These are phyloP conservation scores for Cephus rjabovi DNA, from an alignment of 2,888 invertebrate species.

Conservation along the genomic window DNA sequence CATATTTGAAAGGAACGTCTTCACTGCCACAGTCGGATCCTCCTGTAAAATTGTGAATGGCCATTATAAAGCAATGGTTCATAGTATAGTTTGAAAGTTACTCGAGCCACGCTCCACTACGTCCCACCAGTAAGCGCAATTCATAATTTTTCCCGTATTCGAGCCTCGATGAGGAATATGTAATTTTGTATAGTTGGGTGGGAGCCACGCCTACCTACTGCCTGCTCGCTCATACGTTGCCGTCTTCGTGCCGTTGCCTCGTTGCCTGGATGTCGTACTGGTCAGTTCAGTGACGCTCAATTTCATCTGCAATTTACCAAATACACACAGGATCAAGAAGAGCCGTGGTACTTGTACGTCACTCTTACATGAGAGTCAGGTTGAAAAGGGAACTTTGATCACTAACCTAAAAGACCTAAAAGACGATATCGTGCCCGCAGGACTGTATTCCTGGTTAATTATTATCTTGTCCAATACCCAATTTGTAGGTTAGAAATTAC, in stretches of 20 bases:
- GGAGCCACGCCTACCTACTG: slow-evolving; percentile 6
- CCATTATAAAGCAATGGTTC: not conserved
- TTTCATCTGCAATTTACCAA: not conserved
- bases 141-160: slow-evolving; percentile 49
- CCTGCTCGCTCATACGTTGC: slow-evolving; percentile 23
- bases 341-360: not conserved
- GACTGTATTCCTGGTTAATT: not conserved
- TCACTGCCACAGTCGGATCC: not conserved
- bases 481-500: not conserved
- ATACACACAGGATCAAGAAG: not conserved
- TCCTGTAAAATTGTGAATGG: not conserved
- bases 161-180: slow-evolving; percentile 46
- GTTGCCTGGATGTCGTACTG: slow-evolving; percentile 9
- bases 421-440: not conserved
- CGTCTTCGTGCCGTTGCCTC: slow-evolving; percentile 21
- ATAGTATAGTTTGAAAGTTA: not conserved
- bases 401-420: not conserved
- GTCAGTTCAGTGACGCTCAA: not conserved
- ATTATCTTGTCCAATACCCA: too few species aligned
- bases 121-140: slow-evolving; percentile 32
- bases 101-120: slow-evolving; percentile 46
- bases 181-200: slow-evolving; percentile 38
- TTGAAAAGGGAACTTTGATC: not conserved
- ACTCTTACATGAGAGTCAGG: not conserved
- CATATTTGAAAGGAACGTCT: not conserved